Conservation (phyloP, 2,888 invertebrate species). For the Heliconius hortense region DNA sequence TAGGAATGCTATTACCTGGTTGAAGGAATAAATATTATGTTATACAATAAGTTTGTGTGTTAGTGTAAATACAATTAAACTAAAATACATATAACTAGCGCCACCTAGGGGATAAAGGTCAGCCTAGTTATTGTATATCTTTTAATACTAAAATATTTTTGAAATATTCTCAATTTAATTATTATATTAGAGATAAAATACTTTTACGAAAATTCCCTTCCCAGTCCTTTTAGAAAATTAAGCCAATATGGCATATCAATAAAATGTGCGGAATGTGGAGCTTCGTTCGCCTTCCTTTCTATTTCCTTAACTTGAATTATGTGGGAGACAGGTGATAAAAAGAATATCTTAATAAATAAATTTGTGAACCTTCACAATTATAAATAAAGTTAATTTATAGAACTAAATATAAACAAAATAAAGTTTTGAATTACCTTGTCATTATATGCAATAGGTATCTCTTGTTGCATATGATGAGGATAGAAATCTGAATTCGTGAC, state of each 20-base stretch:
- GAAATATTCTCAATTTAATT: not conserved
- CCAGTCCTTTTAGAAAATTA: not conserved
- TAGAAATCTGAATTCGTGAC: constrained; percentile 70
- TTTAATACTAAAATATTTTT: not conserved
- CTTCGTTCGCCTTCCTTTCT: not conserved
- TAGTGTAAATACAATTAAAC: not conserved
- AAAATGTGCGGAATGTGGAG: no score
- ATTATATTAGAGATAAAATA: no score
- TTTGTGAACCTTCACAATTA: no score
- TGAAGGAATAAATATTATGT: not conserved
- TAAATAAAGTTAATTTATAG: not conserved
- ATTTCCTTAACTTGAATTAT: not conserved
- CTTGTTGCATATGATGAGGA: constrained; percentile 73
- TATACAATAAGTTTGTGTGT: not conserved
- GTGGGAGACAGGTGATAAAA: not conserved
- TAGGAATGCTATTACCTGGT: constrained; percentile 94
- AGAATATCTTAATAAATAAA: not conserved
- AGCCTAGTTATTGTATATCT: not conserved
- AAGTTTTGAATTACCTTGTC: constrained; percentile 84
- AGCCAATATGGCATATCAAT: not conserved
- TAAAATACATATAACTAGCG: not conserved
- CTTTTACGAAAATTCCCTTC: no score
- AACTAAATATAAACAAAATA: not conserved
- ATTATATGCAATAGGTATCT: constrained; percentile 95
- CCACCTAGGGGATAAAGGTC: not conserved